A percentile compares a stretch with the other conserved stretches of the same genome.
These are phyloP conservation scores for Heliconius aoede DNA, from an alignment of 2,888 invertebrate species.

Conservation along the genomic window DNA sequence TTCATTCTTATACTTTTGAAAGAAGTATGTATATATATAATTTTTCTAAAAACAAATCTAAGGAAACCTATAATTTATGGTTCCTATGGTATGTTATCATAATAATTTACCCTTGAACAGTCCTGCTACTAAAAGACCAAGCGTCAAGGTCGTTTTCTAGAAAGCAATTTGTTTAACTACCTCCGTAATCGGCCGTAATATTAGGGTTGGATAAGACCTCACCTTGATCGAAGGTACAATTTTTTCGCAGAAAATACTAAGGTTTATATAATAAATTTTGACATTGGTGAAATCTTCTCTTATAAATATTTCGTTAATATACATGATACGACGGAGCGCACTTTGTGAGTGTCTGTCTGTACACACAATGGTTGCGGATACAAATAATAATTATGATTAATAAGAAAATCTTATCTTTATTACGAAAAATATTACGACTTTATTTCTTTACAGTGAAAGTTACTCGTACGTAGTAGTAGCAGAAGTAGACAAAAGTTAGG, in stretches of 20 bases:
- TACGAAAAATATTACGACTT: no score
- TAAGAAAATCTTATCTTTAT: no score
- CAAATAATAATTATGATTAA: no score
- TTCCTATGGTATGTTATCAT: constrained; percentile 29
- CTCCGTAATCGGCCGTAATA: constrained; percentile 44
- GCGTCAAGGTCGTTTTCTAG: constrained; percentile 37
- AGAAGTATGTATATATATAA: no score
- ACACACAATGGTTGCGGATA: not conserved
- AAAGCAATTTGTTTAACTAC: constrained; percentile 47
- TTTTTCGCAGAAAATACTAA: constrained; percentile 27
- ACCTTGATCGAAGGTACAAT: constrained; percentile 34
- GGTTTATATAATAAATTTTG: not conserved
- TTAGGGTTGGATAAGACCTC: constrained; percentile 36
- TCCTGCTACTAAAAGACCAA: constrained; percentile 38
- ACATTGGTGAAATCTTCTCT: not conserved
- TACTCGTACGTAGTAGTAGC: no score
- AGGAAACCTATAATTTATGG: not conserved
- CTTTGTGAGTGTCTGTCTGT: not conserved
- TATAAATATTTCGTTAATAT: not conserved
- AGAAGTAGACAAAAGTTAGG: no score
- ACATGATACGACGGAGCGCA: not conserved
- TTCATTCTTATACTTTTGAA: no score
- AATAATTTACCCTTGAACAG: constrained; percentile 40
- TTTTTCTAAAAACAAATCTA: not conserved
- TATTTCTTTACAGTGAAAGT: no score